These are phyloP conservation scores for Acanthisitta chloris DNA, from an alignment of 2,113 vertebrate genomes.

Conservation along the genomic window DNA sequence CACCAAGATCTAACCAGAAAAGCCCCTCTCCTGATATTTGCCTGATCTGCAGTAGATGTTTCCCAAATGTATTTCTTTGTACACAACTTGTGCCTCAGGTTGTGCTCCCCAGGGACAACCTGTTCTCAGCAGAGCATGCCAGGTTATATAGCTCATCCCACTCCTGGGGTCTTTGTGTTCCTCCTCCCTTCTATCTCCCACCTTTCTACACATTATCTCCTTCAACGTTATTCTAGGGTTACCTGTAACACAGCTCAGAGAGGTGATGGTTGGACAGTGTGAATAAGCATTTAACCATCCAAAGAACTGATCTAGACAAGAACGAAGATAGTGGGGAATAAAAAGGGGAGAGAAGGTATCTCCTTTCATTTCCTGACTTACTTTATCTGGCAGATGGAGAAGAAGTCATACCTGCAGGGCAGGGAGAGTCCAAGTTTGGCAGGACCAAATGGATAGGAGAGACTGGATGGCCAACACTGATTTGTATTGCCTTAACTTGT, in stretches of 20 bases:
- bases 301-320: background rate
- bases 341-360: background rate
- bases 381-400: background rate
- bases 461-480: background rate
- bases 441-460: background rate
- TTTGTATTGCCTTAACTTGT: background rate
- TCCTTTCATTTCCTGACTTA: background rate
- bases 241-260: background rate
- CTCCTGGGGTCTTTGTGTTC: background rate
- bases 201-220: background rate
- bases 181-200: background rate
- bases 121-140: background rate
- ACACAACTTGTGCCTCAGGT: background rate
- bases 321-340: background rate
- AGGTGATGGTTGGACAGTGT: background rate
- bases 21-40: background rate
- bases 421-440: background rate
- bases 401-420: background rate
- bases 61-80: background rate
- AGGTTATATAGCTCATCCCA: background rate
- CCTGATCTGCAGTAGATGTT: background rate
- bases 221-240: background rate
- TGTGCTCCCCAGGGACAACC: background rate
- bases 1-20: background rate
- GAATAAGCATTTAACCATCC: background rate